These are phyloP conservation scores for Melinaea menophilus DNA, from an alignment of 2,888 invertebrate genomes.

Conservation along the genomic window DNA sequence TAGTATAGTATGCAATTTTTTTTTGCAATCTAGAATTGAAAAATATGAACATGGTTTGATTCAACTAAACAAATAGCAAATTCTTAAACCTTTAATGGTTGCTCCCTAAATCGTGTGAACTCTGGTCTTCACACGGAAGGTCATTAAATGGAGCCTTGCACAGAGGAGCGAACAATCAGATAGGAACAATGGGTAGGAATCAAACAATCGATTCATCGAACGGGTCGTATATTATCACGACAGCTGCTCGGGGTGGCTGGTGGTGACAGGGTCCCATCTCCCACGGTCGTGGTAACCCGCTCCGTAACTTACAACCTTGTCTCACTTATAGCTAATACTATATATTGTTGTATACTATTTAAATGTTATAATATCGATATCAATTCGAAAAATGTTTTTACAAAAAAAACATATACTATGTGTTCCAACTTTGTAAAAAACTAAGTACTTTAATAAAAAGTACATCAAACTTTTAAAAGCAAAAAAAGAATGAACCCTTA, in stretches of 20 bases:
- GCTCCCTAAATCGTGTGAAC: constrained; percentile 11
- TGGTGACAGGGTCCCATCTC: constrained; percentile 57
- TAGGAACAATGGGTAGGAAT: constrained; percentile 62
- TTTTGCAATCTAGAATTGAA: background rate
- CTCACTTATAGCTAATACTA: constrained; percentile 7
- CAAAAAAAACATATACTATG: too few species aligned
- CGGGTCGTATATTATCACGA: constrained; percentile 55
- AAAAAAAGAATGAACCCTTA: constrained; percentile 23
- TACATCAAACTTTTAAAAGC: constrained; percentile 24
- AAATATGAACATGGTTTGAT: too few species aligned
- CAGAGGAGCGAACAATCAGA: constrained; percentile 33
- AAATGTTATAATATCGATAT: too few species aligned
- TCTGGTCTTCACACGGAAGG: constrained; percentile 20
- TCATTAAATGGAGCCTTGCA: constrained; percentile 28
- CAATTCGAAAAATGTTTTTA: too few species aligned
- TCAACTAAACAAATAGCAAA: too few species aligned
- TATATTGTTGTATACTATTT: too few species aligned
- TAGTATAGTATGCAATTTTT: background rate
- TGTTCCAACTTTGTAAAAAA: background rate
- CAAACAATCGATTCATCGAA: constrained; percentile 69
- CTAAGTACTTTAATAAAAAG: constrained; percentile 4
- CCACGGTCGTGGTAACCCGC: constrained; percentile 51
- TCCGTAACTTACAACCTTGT: constrained; percentile 42
- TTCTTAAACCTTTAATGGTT: background rate
- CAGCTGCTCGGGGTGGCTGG: constrained; percentile 61